phyloP scores from a whole-genome alignment of 92 coral and sea anemone genomes.

The Bergia sp. region DNA sequence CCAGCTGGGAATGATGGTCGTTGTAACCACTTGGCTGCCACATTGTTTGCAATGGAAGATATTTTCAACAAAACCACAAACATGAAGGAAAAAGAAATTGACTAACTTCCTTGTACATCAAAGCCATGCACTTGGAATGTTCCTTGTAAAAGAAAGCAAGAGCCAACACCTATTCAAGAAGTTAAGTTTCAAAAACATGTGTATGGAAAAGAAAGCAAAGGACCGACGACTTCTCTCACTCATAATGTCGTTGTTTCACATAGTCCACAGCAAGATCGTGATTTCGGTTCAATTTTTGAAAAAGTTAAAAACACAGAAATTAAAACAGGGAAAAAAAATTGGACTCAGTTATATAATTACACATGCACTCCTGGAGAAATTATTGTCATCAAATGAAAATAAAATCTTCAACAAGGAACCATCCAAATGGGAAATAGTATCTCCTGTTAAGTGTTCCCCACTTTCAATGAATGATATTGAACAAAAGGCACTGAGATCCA shows the following conservation, averaged over 20 bases:
- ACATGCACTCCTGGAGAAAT: conserved; percentile 54
- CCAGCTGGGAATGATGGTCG: conserved; percentile 70
- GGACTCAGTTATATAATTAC: conserved; percentile 62
- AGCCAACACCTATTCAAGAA: conserved; percentile 56
- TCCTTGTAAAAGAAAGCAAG: conserved; percentile 60
- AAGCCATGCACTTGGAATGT: conserved; percentile 68
- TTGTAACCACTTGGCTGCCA: conserved; percentile 67
- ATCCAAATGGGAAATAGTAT: conserved; percentile 59
- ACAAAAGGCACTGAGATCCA: conserved; percentile 61
- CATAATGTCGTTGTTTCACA: conserved; percentile 34
- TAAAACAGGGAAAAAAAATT: conserved; percentile 64
- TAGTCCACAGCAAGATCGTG: background rate
- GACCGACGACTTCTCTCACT: conserved; percentile 19
- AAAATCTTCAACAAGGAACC: conserved; percentile 44
- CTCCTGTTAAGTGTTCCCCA: conserved; percentile 64
- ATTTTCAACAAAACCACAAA: conserved; percentile 46
- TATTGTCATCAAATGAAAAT: conserved; percentile 49
- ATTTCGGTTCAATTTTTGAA: conserved; percentile 47
- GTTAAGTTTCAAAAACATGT: conserved; percentile 69
- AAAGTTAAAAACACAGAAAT: conserved; percentile 60
- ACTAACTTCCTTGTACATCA: conserved; percentile 63
- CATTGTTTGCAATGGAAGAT: conserved; percentile 71
- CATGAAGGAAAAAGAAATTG: conserved; percentile 15
- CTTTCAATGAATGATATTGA: conserved; percentile 65
- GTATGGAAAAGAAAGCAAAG: conserved; percentile 57